Evolutionary conservation across 2,113 vertebrate species (phyloP), one percentile per base, ranked within the genome.

Genomic region (Aphyosemion australe): DNA sequence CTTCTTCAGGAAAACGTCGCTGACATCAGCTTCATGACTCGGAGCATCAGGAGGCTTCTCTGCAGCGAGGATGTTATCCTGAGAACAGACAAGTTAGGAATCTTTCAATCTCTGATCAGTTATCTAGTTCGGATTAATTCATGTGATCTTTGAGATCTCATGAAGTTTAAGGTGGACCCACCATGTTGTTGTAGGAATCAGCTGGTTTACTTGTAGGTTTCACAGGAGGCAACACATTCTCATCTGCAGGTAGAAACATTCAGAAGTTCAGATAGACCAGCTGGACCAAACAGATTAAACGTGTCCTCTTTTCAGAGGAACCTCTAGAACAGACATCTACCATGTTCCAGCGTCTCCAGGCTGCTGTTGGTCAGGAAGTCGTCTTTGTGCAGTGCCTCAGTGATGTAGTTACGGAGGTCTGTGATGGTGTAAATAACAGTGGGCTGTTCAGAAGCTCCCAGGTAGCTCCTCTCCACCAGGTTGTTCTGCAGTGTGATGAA

Each of bases 371-470:
- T 91, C 71, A 93, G 69, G 65, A 95, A 88, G 84, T 90, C 82
- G 46, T 94, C 95, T 72, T 93, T 95, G 78, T 93, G 93, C 57
- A 98, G 91, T 0, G 92, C 93, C 80, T 96, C 94, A 0, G 91
- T 93, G 83, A 98, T 94, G 79, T 94, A 96, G 87, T 95, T 95
- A 57, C 90, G 89, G 87, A 97, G 95, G 84, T 97, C 94, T 2
- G 93, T 93, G 89, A 96, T 93, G 76, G 94, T 95, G 89, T 98
- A 96, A 82, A 95, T 92, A 31, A 90, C 91, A 0, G 94, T 95
- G 72, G 95, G 96, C 11, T 93, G 93, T 84, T 98, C 94, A 8
- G 94, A 91, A 2, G 89, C 65, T 11, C 89, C 93, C 5, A 90
- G 84, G 72, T 92, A 92, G 12, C 86, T 93, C 80, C 94, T 94